phyloP scores from a whole-genome alignment of 2,113 vertebrate genomes.

The Catharus bicknelli region DNA sequence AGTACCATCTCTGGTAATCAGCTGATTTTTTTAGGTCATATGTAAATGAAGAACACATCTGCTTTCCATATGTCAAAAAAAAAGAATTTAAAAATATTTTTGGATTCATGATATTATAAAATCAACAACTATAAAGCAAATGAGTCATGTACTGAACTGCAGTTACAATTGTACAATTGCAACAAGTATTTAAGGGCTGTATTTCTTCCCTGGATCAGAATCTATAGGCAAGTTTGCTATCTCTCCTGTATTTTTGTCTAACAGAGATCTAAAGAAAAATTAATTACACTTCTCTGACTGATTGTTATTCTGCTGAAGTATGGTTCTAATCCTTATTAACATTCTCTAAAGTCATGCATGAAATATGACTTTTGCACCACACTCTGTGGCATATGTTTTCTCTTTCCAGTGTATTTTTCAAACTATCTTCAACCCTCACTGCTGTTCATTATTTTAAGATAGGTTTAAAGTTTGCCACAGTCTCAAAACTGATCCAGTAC shows the following conservation, averaged over 20 bases:
- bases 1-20: constrained; percentile 69
- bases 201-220: not conserved
- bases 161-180: constrained; percentile 10
- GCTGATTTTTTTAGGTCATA: constrained; percentile 72
- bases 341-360: constrained; percentile 89
- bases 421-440: constrained; percentile 78
- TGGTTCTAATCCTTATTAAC: constrained; percentile 93
- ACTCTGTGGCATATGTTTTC: constrained; percentile 85
- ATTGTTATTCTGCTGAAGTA: constrained; percentile 80
- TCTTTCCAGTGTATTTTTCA: constrained; percentile 87
- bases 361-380: constrained; percentile 86
- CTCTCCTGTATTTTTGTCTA: constrained; percentile 68
- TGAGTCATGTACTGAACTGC: constrained; percentile 29
- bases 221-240: constrained; percentile 51
- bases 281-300: constrained; percentile 78
- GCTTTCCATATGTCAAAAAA: constrained; percentile 84
- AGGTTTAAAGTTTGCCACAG: constrained; percentile 77
- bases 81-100: constrained; percentile 56
- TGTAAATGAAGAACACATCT: constrained; percentile 84
- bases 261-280: constrained; percentile 80
- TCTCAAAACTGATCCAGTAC: constrained; percentile 58
- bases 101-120: constrained; percentile 51
- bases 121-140: constrained; percentile 50
- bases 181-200: constrained; percentile 14
- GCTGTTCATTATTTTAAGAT: constrained; percentile 87